A percentile compares a stretch with the other conserved stretches of the same genome.
These are phyloP conservation scores for Glyptemys insculpta DNA, from an alignment of 2,797 vertebrate genomes.

Conservation along the genomic window DNA sequence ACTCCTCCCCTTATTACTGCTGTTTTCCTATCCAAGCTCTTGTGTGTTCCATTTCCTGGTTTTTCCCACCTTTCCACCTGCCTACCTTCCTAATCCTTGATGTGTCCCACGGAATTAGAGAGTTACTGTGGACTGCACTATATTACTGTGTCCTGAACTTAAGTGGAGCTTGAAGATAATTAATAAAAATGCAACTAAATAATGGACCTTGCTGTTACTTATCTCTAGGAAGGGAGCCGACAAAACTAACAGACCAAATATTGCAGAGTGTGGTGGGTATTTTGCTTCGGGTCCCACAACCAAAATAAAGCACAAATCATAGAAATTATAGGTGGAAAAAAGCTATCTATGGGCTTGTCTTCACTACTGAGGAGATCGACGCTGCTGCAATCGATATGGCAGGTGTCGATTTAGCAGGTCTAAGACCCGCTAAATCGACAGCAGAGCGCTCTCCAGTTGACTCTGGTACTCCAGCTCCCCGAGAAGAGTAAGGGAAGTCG, in stretches of 20 bases:
- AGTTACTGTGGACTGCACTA: not conserved
- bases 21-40: not conserved
- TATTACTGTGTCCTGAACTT: slow-evolving; percentile 29
- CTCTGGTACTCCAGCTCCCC: too few species aligned
- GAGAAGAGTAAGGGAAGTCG: too few species aligned
- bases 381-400: too few species aligned
- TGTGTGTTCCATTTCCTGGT: slow-evolving; percentile 14
- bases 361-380: too few species aligned
- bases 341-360: not conserved
- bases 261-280: slow-evolving; percentile 31
- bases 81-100: not conserved
- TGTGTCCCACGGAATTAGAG: not conserved
- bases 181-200: slow-evolving; percentile 47
- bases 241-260: slow-evolving; percentile 41
- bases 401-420: too few species aligned
- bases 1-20: not conserved
- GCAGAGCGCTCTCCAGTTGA: too few species aligned
- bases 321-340: not conserved
- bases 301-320: slow-evolving; percentile 9
- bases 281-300: slow-evolving; percentile 36
- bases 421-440: too few species aligned
- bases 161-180: slow-evolving; percentile 41
- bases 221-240: slow-evolving; percentile 18
- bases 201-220: slow-evolving; percentile 23
- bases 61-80: not conserved